A percentile compares a stretch with the other conserved stretches of the same genome.
These are phyloP conservation scores for Morelia viridis DNA, from an alignment of 2,797 vertebrate species.

Conservation along the genomic window DNA sequence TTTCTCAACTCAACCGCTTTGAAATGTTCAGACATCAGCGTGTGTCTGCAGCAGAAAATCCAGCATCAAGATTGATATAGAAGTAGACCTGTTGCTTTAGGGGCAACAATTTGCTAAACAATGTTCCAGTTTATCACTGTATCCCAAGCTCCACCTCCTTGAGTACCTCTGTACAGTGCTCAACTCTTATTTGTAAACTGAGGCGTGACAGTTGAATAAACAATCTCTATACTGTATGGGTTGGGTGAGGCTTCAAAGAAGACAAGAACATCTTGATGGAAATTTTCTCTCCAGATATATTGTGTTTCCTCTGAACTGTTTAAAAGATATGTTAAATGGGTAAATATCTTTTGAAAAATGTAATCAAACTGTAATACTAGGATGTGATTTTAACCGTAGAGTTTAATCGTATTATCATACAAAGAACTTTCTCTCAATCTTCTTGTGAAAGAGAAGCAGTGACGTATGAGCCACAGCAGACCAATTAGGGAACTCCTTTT, in stretches of 20 bases:
- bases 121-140: neutral
- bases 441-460: neutral
- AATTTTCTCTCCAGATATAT: neutral
- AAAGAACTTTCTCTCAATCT: neutral
- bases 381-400: neutral
- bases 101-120: neutral
- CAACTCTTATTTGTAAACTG: neutral
- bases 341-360: neutral
- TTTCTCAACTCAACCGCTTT: neutral
- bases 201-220: neutral
- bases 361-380: neutral
- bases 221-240: neutral
- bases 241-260: neutral
- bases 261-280: neutral
- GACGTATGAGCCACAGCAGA: neutral
- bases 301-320: neutral
- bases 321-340: neutral
- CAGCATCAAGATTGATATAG: neutral
- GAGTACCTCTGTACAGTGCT: neutral
- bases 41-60: neutral
- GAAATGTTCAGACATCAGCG: neutral
- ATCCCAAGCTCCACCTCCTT: neutral
- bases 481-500: neutral
- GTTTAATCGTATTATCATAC: neutral
- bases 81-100: neutral